phyloP scores from a whole-genome alignment of 2,113 vertebrate genomes.

The Vidua chalybeata region DNA sequence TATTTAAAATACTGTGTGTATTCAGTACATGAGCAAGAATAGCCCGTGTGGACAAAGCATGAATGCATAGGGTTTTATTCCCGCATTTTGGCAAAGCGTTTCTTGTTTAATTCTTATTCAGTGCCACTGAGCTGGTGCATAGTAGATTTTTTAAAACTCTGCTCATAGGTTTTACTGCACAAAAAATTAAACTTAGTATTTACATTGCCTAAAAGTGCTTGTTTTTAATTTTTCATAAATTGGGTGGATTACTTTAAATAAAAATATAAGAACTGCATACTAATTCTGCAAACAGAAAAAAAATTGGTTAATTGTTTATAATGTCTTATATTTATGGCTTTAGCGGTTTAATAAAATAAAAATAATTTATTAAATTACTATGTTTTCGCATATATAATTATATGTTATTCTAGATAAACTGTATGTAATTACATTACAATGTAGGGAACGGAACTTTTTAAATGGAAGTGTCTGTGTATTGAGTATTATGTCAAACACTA shows the following conservation, averaged over 20 bases:
- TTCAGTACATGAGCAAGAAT: neutral
- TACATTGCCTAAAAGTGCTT: neutral
- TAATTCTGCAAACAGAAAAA: neutral
- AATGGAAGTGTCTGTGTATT: neutral
- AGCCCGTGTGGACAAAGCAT: neutral
- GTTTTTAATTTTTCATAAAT: neutral
- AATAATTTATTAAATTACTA: neutral
- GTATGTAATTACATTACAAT: neutral
- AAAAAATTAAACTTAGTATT: neutral
- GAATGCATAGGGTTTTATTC: neutral
- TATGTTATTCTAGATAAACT: neutral
- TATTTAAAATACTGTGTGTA: conserved; percentile 20
- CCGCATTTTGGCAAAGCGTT: neutral
- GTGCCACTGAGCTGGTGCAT: neutral
- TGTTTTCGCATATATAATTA: neutral
- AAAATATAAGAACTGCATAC: neutral
- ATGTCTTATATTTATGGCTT: neutral
- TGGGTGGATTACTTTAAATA: neutral
- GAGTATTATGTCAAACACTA: neutral
- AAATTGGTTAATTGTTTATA: neutral
- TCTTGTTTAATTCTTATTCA: neutral
- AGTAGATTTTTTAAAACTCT: neutral
- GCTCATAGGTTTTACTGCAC: neutral
- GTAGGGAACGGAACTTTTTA: neutral
- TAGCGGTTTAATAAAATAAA: neutral